Evolutionary conservation across 23 tunicate species (phyloP).

Genomic region (Pegea sp.): DNA sequence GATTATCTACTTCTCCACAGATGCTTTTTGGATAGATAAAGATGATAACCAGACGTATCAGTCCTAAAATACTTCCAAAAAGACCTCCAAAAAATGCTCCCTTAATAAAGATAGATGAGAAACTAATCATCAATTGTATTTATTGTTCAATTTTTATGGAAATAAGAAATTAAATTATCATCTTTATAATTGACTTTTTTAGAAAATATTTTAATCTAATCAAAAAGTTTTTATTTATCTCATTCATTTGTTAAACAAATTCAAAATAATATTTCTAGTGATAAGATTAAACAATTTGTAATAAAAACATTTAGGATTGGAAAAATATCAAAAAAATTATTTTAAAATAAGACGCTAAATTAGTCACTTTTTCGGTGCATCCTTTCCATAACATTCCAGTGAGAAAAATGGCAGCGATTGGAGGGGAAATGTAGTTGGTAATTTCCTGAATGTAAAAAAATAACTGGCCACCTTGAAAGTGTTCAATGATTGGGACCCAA

Average conservation of each 20-base stretch:
- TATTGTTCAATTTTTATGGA: too few relatives aligned
- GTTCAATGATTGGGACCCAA: slow-evolving; percentile 55
- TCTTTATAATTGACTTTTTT: too few relatives aligned
- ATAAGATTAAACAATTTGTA: too few relatives aligned
- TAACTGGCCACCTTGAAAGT: slow-evolving; percentile 54
- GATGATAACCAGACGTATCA: slow-evolving; percentile 28
- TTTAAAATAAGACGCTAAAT: too few relatives aligned
- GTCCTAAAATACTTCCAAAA: slow-evolving; percentile 42
- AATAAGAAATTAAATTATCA: too few relatives aligned
- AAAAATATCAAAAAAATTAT: too few relatives aligned
- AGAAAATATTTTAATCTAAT: too few relatives aligned
- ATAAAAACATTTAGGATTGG: too few relatives aligned
- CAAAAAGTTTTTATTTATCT: too few relatives aligned
- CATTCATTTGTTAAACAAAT: too few relatives aligned
- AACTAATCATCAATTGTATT: too few relatives aligned
- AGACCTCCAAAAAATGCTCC: slow-evolving; percentile 67
- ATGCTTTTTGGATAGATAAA: slow-evolving; percentile 22
- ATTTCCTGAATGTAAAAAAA: slow-evolving; percentile 73
- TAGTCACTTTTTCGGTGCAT: slow-evolving; percentile 45
- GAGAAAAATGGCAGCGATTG: slow-evolving; percentile 49
- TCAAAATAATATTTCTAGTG: too few relatives aligned
- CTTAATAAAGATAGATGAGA: slow-evolving; percentile 1
- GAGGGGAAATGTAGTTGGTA: slow-evolving; percentile 67
- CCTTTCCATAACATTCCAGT: slow-evolving; percentile 34
- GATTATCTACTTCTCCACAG: slow-evolving; percentile 25